These are phyloP conservation scores for Austrolebias charrua DNA, from an alignment of 2,797 vertebrate species.

Conservation along the genomic window DNA sequence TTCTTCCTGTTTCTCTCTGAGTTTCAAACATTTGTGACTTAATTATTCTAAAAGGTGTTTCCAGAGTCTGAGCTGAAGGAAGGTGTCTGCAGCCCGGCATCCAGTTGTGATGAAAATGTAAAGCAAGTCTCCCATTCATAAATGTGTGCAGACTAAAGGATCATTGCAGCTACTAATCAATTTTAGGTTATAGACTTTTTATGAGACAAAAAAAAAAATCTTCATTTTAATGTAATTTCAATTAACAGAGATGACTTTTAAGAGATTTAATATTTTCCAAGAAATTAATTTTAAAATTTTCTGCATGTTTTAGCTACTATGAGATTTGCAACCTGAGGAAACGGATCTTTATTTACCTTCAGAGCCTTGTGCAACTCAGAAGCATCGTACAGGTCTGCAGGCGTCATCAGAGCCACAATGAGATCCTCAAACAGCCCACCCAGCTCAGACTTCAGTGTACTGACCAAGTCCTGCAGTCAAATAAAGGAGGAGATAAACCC, in stretches of 20 bases:
- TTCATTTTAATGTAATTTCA: neutral
- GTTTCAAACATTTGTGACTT: constrained; percentile 13
- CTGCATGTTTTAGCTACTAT: constrained; percentile 8
- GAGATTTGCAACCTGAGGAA: neutral
- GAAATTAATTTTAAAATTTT: neutral
- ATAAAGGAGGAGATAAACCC: neutral
- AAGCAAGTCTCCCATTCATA: constrained; percentile 7
- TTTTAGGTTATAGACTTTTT: neutral
- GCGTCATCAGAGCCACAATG: constrained; percentile 90
- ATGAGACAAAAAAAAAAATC: neutral
- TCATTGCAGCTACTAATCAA: neutral
- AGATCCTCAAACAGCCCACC: constrained; percentile 90
- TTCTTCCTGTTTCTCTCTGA: neutral
- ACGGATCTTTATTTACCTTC: constrained; percentile 81
- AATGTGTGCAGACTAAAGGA: constrained; percentile 8
- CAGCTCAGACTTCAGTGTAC: constrained; percentile 90
- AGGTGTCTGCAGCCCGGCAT: neutral
- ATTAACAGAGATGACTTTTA: neutral
- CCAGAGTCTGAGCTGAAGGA: neutral
- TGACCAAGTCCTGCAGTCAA: constrained; percentile 84
- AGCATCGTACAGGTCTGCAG: constrained; percentile 82
- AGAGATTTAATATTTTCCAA: neutral
- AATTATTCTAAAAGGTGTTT: constrained; percentile 1
- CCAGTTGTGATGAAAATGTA: neutral
- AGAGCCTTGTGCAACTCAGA: constrained; percentile 87